phyloP scores from a whole-genome alignment of 1,140 invertebrate species.

The Saccostrea cuccullata region DNA sequence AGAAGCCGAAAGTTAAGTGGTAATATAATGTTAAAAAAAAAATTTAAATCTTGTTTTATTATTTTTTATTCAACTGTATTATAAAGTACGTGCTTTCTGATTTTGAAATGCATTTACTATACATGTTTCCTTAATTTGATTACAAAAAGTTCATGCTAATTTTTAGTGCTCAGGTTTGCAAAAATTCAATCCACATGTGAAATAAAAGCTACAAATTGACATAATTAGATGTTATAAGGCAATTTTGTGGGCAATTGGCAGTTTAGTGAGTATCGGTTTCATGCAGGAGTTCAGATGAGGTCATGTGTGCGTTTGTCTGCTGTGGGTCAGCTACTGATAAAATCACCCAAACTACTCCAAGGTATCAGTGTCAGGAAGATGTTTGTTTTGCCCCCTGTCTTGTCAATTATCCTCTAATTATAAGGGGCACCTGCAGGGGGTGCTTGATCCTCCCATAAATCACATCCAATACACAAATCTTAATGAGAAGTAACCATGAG shows the following conservation, averaged over 20 bases:
- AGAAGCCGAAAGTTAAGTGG: too few relatives aligned
- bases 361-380: conserved; percentile 32
- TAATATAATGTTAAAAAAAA: too few relatives aligned
- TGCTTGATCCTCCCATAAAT: conserved; percentile 1
- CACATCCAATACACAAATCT: background rate
- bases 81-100: background rate
- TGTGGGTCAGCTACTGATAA: conserved; percentile 27
- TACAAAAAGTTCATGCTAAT: too few relatives aligned
- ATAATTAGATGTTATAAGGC: background rate
- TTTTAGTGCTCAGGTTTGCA: background rate
- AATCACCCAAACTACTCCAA: conserved; percentile 18
- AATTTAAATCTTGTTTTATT: too few relatives aligned
- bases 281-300: conserved; percentile 16
- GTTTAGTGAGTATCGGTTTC: background rate
- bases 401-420: conserved; percentile 36
- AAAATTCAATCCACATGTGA: background rate
- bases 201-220: background rate
- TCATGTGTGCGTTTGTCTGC: conserved; percentile 13
- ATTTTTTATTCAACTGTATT: too few relatives aligned
- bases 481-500: background rate
- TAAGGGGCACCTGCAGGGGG: conserved; percentile 1
- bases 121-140: too few relatives aligned
- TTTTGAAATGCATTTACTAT: background rate
- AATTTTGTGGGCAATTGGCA: conserved; percentile 24
- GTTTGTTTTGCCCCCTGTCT: conserved; percentile 32